Conservation (phyloP, 2,113 vertebrate genomes). For the Microcebus ravelobensis region DNA sequence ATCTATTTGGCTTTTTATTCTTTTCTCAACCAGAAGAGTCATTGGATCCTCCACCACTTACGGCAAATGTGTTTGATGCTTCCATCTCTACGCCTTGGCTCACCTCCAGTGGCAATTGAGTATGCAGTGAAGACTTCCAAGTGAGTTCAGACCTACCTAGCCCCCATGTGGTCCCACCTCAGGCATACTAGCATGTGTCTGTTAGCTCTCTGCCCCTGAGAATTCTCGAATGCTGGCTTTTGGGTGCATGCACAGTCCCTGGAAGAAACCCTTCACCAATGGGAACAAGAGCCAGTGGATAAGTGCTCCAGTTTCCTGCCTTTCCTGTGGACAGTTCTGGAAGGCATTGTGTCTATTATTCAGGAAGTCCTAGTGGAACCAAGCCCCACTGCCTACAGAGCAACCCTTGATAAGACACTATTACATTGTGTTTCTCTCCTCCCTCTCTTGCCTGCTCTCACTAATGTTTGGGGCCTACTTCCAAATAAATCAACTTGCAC, state of each 20-base stretch:
- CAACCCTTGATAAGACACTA: background rate
- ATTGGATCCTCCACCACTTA: background rate
- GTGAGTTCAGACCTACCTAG: background rate
- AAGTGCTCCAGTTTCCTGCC: conserved; percentile 44
- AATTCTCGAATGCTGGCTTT: background rate
- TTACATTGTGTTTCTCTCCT: background rate
- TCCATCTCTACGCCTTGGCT: background rate
- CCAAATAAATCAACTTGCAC: background rate
- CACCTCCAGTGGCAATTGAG: background rate
- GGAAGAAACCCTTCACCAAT: background rate
- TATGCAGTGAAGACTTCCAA: background rate
- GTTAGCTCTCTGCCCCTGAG: background rate
- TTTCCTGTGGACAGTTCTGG: conserved; percentile 27
- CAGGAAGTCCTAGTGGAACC: conserved; percentile 9
- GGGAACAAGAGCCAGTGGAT: background rate
- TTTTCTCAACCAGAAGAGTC: background rate
- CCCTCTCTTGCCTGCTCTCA: background rate
- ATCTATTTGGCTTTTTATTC: background rate
- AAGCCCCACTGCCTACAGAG: background rate
- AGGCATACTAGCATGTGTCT: background rate
- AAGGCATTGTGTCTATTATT: conserved; percentile 48
- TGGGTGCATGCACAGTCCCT: background rate
- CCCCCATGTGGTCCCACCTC: background rate
- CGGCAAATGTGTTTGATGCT: background rate
- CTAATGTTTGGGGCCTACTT: background rate